A percentile compares a stretch with the other conserved stretches of the same genome.
Evolutionary conservation across 2,113 vertebrate species (phyloP).

Genomic region (Macrotus californicus): DNA sequence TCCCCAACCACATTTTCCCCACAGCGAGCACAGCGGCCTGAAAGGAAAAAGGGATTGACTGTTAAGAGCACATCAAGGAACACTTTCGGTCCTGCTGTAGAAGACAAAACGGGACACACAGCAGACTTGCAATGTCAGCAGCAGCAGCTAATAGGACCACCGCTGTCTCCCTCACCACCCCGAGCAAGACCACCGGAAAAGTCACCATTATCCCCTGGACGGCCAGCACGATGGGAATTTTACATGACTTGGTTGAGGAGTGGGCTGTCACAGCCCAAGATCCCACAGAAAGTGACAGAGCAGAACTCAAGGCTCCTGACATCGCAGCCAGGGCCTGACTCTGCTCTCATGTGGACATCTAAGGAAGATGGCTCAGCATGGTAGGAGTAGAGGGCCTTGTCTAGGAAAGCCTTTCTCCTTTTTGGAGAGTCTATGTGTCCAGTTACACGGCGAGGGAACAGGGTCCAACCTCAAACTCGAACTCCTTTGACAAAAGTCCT

Average conservation of each 20-base stretch:
- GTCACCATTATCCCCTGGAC: fast-evolving
- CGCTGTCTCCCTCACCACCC: fast-evolving
- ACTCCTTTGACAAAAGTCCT: neutral
- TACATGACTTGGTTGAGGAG: neutral
- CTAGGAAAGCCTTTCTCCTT: neutral
- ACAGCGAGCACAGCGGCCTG: constrained; percentile 95
- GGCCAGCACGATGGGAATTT: neutral
- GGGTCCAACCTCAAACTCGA: neutral
- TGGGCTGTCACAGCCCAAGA: neutral
- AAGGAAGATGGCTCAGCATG: neutral
- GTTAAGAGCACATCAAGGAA: neutral
- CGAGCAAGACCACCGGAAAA: fast-evolving
- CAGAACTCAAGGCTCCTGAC: neutral
- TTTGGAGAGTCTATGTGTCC: neutral
- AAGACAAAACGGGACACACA: fast-evolving
- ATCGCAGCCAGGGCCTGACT: neutral
- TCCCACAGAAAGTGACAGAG: neutral
- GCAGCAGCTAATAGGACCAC: fast-evolving
- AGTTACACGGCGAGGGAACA: neutral
- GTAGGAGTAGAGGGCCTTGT: neutral
- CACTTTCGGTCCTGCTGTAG: neutral
- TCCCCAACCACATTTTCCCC: constrained; percentile 97
- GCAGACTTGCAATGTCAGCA: neutral
- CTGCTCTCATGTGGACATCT: neutral
- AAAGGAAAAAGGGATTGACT: neutral